Evolutionary conservation across 2,888 invertebrate genomes (phyloP), one percentile per base, ranked within the genome.

Genomic region (Nipponacmea schrenckii): DNA sequence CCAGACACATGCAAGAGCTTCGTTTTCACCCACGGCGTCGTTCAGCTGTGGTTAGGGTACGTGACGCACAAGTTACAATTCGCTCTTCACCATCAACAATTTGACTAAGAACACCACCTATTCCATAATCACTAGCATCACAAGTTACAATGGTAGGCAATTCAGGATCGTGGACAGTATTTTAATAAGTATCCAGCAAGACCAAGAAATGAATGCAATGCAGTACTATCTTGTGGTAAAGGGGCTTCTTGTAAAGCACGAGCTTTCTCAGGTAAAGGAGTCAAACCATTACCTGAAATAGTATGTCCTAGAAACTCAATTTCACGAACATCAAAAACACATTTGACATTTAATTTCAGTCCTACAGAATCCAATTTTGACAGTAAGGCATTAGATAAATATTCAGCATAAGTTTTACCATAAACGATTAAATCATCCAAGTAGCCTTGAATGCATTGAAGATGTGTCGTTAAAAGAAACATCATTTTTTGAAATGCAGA

Each of bases 121-220:
- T 14, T 17, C 50, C 50, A 48, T 17, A 48, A 48, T 17, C 50
- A 15, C 14, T 15, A 15, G 50, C 50, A 15, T 48, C 50, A 17
- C 14, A 15, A 15, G 14, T 48, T 15, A 48, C 17, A 14, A 48
- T 17, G 14, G 50, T 48, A 15, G 14, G 14, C 14, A 48, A 17
- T 15, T 48, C 50, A 14, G 50, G 50, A 48, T 48, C 50, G 50
- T n/a, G n/a, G n/a, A n/a, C n/a, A n/a, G n/a, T n/a, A 64, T 64
- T 31, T 27, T 12, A 17, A 64, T 15, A 26, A 39, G 8, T 64
- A 31, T 27, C 39, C 64, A 7, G 15, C 27, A 26, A 64, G 14
- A 64, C 64, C 64, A 14, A 64, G 17, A 39, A 31, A 64, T 64
- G 64, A 64, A 12, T 27, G 8, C 8, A n/a, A 64, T 8, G 20